Base-by-base conservation (phyloP, 2,113 vertebrate species). In the Clarias magur region DNA sequence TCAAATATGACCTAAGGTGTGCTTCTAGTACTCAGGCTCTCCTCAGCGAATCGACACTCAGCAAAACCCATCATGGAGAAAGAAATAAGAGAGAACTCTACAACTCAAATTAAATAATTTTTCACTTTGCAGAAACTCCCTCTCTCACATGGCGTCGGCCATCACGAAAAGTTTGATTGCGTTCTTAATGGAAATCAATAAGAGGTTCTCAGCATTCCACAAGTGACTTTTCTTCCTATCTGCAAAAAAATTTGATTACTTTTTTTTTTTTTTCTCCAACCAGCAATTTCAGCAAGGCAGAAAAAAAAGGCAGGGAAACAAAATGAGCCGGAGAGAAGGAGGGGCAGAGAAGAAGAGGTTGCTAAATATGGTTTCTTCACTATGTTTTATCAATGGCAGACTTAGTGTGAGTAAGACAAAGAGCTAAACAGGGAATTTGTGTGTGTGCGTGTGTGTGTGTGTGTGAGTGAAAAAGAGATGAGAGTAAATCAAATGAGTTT, bases 171-270 rank as follows among this genome's bases (percentile, higher is more conserved):
- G 92, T 94, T 93, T 94, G 94, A 95, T 95, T 95, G 93, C 87
- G 83, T 92, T 95, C 94, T 94, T 94, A 95, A 95, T 94, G 93
- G 94, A 95, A 95, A 95, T 95, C 95, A 94, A 95, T 95, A 94
- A 75, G 59, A 86, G 76, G 81, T 91, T 93, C 92, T 92, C 92
- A 92, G 91, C 88, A 75, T 90, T 91, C 88, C 11, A 83, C 89
- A 90, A 93, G 88, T 88, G 92, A 85, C 84, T 91, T 88, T 90
- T 93, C 94, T 93, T 94, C 92, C 91, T 93, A 94, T 95, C 93
- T 94, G 92, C 90, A 92, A 89, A 94, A 94, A 83, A 83, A 53
- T 93, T 92, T 93, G 92, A 94, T 94, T 95, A 94, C 89, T 63
- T 87, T 89, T 94, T 90, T 48, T 80, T 76, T 94, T 87, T 19